Percentiles rank a stretch among this genome's conserved stretches.
Evolutionary conservation across 2,797 vertebrate genomes (phyloP).

Genomic region (Pangasius sanitwongsei): DNA sequence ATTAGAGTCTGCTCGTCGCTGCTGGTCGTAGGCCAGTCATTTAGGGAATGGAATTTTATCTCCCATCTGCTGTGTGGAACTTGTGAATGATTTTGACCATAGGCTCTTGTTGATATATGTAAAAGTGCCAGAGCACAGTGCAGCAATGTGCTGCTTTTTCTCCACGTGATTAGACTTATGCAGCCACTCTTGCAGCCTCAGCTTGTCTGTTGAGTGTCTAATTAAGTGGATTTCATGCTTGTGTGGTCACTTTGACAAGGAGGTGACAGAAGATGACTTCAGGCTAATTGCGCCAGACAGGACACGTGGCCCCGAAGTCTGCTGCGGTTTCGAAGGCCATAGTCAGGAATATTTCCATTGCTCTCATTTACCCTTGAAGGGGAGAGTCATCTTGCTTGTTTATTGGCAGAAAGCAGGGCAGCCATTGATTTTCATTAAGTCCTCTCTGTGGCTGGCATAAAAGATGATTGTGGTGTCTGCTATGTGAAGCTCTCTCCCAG

Average conservation of each 20-base stretch:
- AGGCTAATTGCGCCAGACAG: constrained; percentile 52
- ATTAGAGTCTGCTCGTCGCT: neutral
- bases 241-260: constrained; percentile 57
- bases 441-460: constrained; percentile 57
- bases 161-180: constrained; percentile 32
- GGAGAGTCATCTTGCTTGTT: constrained; percentile 50
- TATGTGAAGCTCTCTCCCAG: constrained; percentile 22
- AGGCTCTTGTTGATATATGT: neutral
- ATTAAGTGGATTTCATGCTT: constrained; percentile 58
- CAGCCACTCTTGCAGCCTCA: constrained; percentile 45
- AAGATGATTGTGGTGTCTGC: constrained; percentile 37
- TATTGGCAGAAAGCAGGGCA: constrained; percentile 53
- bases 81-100: neutral
- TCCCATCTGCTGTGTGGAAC: constrained; percentile 5
- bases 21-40: neutral
- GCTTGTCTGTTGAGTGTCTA: constrained; percentile 53
- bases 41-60: neutral
- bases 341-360: constrained; percentile 56
- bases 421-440: constrained; percentile 62
- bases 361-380: constrained; percentile 56
- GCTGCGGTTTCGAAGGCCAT: constrained; percentile 8
- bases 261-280: constrained; percentile 52
- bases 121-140: neutral
- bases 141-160: neutral
- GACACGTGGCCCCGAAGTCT: constrained; percentile 35